Evolutionary conservation across 92 coral and sea anemone species (phyloP), one percentile per base, ranked within the genome.

Genomic region (Actinostola sp.): DNA sequence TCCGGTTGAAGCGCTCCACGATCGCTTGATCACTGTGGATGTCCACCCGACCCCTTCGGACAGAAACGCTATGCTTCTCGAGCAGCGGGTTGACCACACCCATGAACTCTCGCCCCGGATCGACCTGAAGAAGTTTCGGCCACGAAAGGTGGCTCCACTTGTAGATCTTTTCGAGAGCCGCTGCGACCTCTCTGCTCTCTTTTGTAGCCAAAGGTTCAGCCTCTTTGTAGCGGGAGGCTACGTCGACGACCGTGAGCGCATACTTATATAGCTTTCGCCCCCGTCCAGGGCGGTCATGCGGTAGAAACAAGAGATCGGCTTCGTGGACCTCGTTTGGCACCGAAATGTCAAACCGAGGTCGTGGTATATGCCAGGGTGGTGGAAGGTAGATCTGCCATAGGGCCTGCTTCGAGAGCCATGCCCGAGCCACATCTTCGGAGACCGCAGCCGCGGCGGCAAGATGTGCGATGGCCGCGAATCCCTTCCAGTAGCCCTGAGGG

Each of bases 161-260:
- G 75, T 66, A 77, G 30, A 66, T 77, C 34, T 19, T 9, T 13
- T 24, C 21, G 14, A 77, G 48, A 32, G 82, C 67, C 4, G 8
- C 29, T 17, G 68, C 67, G 25, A 77, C 75, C 61, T 77, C 75
- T 9, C 17, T 60, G 9, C 45, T 20, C 0, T 24, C 46, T 56
- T 77, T 77, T 0, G 42, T 50, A 7, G 66, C 35, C 57, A 77
- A 30, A 3, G 75, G 82, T 28, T 66, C 38, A 32, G 75, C 82
- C 55, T 65, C 82, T 27, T 76, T 76, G 56, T 51, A 65, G 17
- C 66, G 55, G 44, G 52, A 24, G 2, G 72, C 62, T 4, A 62
- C 81, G 24, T 75, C 81, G 9, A 75, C 63, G 12, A 65, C 65
- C 0, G 73, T 65, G 28, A 76, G 42, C 20, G 73, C 82, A 25